Evolutionary conservation across 2,888 invertebrate species (phyloP), one percentile per base, ranked within the genome.

Genomic region (Yponomeuta plumbellus): DNA sequence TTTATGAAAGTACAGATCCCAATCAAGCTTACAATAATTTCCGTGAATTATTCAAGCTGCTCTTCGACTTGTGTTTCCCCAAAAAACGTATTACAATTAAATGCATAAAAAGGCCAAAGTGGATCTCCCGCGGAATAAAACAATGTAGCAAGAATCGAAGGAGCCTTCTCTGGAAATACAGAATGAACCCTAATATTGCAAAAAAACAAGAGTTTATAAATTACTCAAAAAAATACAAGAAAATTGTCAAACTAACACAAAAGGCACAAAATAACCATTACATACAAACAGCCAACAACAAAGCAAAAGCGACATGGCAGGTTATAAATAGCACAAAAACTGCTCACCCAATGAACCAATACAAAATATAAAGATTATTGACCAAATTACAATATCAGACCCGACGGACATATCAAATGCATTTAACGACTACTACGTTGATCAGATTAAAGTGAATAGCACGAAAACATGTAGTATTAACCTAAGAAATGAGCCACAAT

Each of bases 361-460:
- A 17, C 1, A 39, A 0, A 11, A 62, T 21, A 61, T 67, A 40
- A 21, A 61, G 17, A 1, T 56, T 10, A 6, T 44, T 11, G 34
- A n/a, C 1, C 59, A 62, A 44, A 39, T n/a, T 4, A 65, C 56
- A n/a, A 61, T 22, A 26, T 26, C 26, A 11, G 6, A 57, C 6
- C 61, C 64, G 5, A 26, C 23, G 11, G 61, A 57, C 2, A 67
- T 67, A 2, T 52, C 64, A 10, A 23, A 65, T 44, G 11, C 8
- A 61, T 65, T 64, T 26, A 61, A 64, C 64, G 40, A 61, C n/a
- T 10, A 64, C 20, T 67, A 13, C 20, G 59, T 56, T 58, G 56
- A 66, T 17, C 11, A 20, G n/a, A 34, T 21, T 22, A 8, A 8
- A 22, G 10, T 3, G 11, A 34, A 23, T 56, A 5, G n/a, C 21